Conservation (phyloP, 2,797 vertebrate genomes). For the Streptopelia turtur region DNA sequence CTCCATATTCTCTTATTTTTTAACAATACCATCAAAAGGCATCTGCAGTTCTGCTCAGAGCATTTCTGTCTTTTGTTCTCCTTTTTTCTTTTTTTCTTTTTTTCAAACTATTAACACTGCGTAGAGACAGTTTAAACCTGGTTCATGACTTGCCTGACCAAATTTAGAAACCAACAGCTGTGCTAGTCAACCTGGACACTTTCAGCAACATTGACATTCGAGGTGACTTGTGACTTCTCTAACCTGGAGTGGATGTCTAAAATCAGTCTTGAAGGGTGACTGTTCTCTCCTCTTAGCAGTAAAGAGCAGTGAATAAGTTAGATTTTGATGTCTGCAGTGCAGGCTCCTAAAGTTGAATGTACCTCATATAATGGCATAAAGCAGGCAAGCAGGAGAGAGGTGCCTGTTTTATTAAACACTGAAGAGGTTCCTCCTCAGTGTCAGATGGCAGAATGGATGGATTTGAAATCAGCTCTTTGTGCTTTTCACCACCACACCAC, state of each 20-base stretch:
- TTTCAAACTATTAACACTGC: not conserved
- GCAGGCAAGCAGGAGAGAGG: not conserved
- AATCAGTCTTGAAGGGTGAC: not conserved
- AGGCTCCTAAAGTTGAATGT: not conserved
- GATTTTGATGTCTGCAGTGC: not conserved
- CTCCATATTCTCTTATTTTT: not conserved
- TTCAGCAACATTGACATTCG: not conserved
- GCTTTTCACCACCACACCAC: not conserved
- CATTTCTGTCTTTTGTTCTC: not conserved
- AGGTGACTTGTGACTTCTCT: not conserved
- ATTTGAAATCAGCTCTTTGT: not conserved
- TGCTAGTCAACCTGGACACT: not conserved
- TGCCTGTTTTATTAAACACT: not conserved
- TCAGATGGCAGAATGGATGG: not conserved
- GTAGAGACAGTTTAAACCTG: not conserved
- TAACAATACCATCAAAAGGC: not conserved
- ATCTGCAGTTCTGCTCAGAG: not conserved
- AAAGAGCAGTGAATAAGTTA: not conserved
- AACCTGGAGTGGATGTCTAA: not conserved
- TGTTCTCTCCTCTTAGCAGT: not conserved
- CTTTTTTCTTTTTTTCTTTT: not conserved
- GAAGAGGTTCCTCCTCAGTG: not conserved
- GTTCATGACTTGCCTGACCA: not conserved
- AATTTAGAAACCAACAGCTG: not conserved
- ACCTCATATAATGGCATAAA: not conserved